Evolutionary conservation across 2,113 vertebrate genomes (phyloP).

Genomic region (Pimephales promelas): DNA sequence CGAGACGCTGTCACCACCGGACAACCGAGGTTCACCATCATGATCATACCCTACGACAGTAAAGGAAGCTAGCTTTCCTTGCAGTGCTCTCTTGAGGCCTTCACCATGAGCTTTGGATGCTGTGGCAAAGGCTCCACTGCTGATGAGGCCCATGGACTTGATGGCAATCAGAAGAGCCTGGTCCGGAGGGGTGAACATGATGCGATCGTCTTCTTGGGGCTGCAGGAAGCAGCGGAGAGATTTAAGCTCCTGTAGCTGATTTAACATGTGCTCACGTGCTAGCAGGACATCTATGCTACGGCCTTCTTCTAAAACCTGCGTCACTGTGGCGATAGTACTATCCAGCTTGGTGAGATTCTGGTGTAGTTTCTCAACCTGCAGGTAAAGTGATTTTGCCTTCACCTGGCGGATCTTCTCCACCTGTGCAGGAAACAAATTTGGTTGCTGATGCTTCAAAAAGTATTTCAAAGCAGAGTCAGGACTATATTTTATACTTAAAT

Average conservation of each 20-base stretch:
- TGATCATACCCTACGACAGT: constrained; percentile 94
- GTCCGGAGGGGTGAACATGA: constrained; percentile 96
- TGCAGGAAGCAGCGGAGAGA: constrained; percentile 87
- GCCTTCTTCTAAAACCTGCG: constrained; percentile 94
- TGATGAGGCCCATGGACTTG: constrained; percentile 94
- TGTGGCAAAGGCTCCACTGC: constrained; percentile 92
- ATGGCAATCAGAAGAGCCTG: constrained; percentile 91
- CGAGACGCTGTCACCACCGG: constrained; percentile 88
- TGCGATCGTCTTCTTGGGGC: constrained; percentile 92
- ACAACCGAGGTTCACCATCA: constrained; percentile 90
- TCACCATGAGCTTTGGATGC: constrained; percentile 95
- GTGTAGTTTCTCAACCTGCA: constrained; percentile 96
- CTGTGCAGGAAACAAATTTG: constrained; percentile 69
- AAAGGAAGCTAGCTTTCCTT: constrained; percentile 93
- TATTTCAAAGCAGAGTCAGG: background rate
- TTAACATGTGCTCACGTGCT: constrained; percentile 93
- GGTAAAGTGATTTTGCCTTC: constrained; percentile 96
- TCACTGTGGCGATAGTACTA: constrained; percentile 92
- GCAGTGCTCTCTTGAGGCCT: constrained; percentile 89
- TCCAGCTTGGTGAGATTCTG: constrained; percentile 95
- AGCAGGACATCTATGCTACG: constrained; percentile 90
- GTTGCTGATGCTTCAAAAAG: background rate
- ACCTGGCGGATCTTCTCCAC: constrained; percentile 98
- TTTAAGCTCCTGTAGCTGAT: constrained; percentile 97
- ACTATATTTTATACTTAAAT: background rate